Percentiles rank a stretch among this genome's conserved stretches.
These are phyloP conservation scores for Cyanoliseus patagonus DNA, from an alignment of 2,113 vertebrate species.

Conservation along the genomic window DNA sequence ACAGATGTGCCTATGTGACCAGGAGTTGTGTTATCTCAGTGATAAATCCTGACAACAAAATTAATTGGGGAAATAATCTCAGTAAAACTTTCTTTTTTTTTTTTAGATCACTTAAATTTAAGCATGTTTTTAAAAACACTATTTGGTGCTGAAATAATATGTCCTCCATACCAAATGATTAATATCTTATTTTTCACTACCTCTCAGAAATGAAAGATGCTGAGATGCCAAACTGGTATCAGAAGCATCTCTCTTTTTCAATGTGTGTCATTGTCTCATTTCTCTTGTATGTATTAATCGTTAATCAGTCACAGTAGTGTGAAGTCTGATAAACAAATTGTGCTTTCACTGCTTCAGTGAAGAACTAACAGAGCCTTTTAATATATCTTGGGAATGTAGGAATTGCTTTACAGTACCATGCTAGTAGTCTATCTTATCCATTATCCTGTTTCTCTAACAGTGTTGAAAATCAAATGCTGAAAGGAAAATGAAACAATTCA, in stretches of 20 bases:
- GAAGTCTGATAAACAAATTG: slow-evolving; percentile 35
- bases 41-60: neutral
- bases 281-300: slow-evolving; percentile 38
- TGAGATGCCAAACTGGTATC: neutral
- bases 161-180: neutral
- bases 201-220: neutral
- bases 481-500: neutral
- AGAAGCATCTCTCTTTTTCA: neutral
- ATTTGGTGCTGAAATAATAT: neutral
- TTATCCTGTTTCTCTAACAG: neutral
- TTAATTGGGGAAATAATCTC: neutral
- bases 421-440: neutral
- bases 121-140: neutral
- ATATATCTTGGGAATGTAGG: neutral
- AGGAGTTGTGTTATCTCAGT: neutral
- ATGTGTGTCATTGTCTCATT: neutral
- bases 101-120: neutral
- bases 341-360: slow-evolving; percentile 2
- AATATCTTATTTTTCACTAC: neutral
- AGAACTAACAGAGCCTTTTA: neutral
- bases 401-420: neutral
- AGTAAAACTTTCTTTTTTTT: neutral
- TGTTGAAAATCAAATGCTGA: neutral
- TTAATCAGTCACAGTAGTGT: slow-evolving; percentile 24
- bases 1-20: neutral